Evolutionary conservation across 2,888 invertebrate species (phyloP).

Genomic region (Kuschelorhynchus macadamiae): DNA sequence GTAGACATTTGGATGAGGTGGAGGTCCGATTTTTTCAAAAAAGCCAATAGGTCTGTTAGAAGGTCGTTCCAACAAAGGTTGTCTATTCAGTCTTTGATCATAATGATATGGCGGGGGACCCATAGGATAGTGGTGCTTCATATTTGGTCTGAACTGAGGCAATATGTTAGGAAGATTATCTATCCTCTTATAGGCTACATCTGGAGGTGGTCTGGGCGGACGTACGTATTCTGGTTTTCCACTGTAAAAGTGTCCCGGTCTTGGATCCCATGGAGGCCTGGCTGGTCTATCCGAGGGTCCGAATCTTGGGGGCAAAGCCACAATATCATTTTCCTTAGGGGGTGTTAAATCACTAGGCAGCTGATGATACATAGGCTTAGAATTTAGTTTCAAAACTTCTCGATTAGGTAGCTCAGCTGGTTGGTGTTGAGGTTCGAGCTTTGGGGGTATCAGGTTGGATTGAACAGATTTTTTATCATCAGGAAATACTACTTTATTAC

Average conservation of each 20-base stretch:
- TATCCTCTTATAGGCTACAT: slow-evolving; percentile 66
- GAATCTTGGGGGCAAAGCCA: slow-evolving; percentile 50
- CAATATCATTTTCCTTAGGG: slow-evolving; percentile 63
- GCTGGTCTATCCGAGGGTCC: slow-evolving; percentile 58
- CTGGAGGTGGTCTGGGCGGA: slow-evolving; percentile 64
- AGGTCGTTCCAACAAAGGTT: slow-evolving; percentile 67
- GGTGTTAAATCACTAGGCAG: slow-evolving; percentile 69
- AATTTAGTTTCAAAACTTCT: slow-evolving; percentile 65
- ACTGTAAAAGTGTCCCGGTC: slow-evolving; percentile 67
- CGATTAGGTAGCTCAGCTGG: slow-evolving; percentile 53
- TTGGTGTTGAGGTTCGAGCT: slow-evolving; percentile 47
- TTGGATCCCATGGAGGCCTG: slow-evolving; percentile 69
- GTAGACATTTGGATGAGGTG: slow-evolving; percentile 61
- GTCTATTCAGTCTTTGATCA: slow-evolving; percentile 61
- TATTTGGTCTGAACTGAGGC: slow-evolving; percentile 81
- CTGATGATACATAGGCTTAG: slow-evolving; percentile 68
- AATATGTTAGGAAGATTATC: slow-evolving; percentile 76
- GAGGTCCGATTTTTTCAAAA: slow-evolving; percentile 67
- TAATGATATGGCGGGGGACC: slow-evolving; percentile 53
- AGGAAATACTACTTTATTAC: slow-evolving; percentile 65
- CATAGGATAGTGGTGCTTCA: slow-evolving; percentile 66
- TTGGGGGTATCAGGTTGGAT: slow-evolving; percentile 54
- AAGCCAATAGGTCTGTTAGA: slow-evolving; percentile 67
- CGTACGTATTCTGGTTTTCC: slow-evolving; percentile 67
- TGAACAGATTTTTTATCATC: slow-evolving; percentile 58